Conservation (phyloP, 2,888 invertebrate genomes). For the Tetrapedia diversipes region DNA sequence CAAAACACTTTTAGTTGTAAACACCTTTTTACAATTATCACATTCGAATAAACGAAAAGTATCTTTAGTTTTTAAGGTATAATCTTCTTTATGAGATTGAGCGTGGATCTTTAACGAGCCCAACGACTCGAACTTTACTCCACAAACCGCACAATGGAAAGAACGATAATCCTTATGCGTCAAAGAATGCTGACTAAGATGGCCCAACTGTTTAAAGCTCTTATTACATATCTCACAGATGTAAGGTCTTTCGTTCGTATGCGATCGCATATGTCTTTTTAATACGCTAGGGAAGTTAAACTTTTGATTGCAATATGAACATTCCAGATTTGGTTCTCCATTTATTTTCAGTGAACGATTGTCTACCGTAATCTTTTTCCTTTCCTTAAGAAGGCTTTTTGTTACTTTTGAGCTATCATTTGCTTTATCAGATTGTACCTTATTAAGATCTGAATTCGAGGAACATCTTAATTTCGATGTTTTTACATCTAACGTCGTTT, state of each 20-base stretch:
- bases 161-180: constrained; percentile 76
- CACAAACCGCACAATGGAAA: constrained; percentile 72
- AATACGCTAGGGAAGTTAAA: constrained; percentile 77
- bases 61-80: constrained; percentile 45
- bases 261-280: constrained; percentile 75
- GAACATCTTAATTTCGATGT: neutral
- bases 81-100: constrained; percentile 62
- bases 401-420: constrained; percentile 4
- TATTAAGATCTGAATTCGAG: neutral
- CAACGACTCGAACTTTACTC: constrained; percentile 70
- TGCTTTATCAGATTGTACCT: neutral
- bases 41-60: constrained; percentile 79
- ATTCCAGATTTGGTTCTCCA: constrained; percentile 66
- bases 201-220: constrained; percentile 77
- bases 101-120: constrained; percentile 71
- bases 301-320: constrained; percentile 73
- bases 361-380: constrained; percentile 30
- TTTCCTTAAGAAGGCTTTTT: constrained; percentile 22
- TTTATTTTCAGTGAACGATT: constrained; percentile 54
- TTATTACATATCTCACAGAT: constrained; percentile 75
- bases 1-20: constrained; percentile 83
- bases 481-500: neutral
- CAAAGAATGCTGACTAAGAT: constrained; percentile 75
- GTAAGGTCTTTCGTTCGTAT: constrained; percentile 77
- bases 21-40: constrained; percentile 84